A percentile compares a stretch with the other conserved stretches of the same genome.
Evolutionary conservation across 2,797 vertebrate genomes (phyloP).

Genomic region (Liparis tanakae): DNA sequence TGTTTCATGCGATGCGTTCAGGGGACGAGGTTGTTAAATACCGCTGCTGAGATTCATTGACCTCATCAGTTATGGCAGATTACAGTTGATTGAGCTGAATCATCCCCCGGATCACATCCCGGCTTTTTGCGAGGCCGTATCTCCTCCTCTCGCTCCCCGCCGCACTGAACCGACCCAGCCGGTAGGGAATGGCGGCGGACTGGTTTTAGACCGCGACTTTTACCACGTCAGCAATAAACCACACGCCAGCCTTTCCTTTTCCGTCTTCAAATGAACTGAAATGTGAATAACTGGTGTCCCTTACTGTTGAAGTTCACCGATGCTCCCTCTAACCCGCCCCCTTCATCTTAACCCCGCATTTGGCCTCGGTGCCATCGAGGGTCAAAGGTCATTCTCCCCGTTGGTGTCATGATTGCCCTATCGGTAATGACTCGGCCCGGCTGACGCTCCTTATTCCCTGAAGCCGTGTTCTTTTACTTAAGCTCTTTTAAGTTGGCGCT

Average conservation of each 20-base stretch:
- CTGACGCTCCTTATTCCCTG: conserved; percentile 20
- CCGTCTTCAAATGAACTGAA: background rate
- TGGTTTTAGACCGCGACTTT: background rate
- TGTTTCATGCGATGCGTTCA: conserved; percentile 18
- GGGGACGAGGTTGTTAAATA: conserved; percentile 4
- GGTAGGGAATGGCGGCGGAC: conserved; percentile 60
- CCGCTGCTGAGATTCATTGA: conserved; percentile 32
- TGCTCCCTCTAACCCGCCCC: background rate
- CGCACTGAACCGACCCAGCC: conserved; percentile 62
- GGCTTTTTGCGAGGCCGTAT: conserved; percentile 32
- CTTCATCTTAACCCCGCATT: background rate
- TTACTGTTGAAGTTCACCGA: background rate
- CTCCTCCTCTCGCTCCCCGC: conserved; percentile 22
- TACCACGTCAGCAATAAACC: background rate
- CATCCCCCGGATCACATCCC: conserved; percentile 39
- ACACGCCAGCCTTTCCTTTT: background rate
- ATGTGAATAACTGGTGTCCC: background rate
- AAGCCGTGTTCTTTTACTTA: conserved; percentile 15
- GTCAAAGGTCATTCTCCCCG: conserved; percentile 20
- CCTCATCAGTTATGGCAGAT: conserved; percentile 43
- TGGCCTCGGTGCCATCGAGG: background rate
- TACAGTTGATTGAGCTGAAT: conserved; percentile 46
- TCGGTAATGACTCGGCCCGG: conserved; percentile 26
- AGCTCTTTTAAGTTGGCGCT: conserved; percentile 41
- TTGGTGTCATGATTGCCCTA: conserved; percentile 2